Base-by-base conservation (phyloP, 2,888 invertebrate species). In the Conops quadrifasciatus region DNA sequence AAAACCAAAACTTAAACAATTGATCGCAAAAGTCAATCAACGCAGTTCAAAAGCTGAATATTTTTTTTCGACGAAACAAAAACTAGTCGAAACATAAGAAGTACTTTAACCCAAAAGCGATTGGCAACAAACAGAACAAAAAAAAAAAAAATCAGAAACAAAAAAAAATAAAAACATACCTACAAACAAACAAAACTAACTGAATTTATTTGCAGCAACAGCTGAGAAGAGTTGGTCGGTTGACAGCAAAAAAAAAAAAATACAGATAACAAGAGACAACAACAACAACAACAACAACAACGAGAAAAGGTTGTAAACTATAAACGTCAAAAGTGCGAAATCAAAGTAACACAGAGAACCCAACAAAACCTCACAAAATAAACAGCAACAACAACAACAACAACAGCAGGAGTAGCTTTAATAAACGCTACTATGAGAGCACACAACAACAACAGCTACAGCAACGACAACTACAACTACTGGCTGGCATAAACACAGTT, bases 251-350 rank as follows among this genome's bases (percentile, higher is more conserved):
- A 53, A 21, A 65, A 21, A 30, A 15, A n/a, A n/a, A n/a, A n/a
- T n/a, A n/a, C n/a, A n/a, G n/a, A n/a, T n/a, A n/a, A n/a, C n/a
- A n/a, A n/a, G n/a, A n/a, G n/a, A n/a, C n/a, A n/a, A n/a, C n/a
- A n/a, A n/a, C n/a, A n/a, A n/a, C n/a, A n/a, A n/a, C n/a, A n/a
- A 36, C 19, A 63, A 28, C 26, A 15, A 58, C 19, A 26, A 21
- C 53, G 19, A 53, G 26, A 3, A 19, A 15, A 60, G 30, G 19
- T 30, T 30, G 53, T 21, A 24, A 11, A 24, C 11, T 2, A 28
- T 16, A 58, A 59, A 47, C 43, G 59, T 43, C 26, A 58, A 21
- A 59, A 66, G 71, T 65, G 59, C 71, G 49, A 71, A 67, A 71
- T 59, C 60, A 36, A 66, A 56, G 66, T 58, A 66, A 62, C 16